These are phyloP conservation scores for Pogonophryne albipinna DNA, from an alignment of 2,797 vertebrate species.

Conservation along the genomic window DNA sequence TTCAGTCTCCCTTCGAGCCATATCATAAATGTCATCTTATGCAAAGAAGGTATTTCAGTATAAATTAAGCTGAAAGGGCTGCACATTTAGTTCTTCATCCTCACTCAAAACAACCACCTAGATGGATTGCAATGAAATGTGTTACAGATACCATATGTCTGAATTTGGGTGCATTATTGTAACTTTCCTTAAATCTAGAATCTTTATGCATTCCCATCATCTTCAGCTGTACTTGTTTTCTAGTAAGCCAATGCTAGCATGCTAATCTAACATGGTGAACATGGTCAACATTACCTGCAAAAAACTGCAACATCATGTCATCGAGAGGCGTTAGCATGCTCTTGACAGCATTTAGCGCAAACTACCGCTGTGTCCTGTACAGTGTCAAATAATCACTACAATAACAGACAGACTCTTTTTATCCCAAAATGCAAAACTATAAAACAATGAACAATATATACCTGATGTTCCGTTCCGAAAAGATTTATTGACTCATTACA, in stretches of 20 bases:
- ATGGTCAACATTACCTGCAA: not conserved
- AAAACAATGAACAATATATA: not conserved
- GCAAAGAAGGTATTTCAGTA: slow-evolving; percentile 72
- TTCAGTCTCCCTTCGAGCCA: slow-evolving; percentile 70
- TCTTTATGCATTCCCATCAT: not conserved
- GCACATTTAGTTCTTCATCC: slow-evolving; percentile 56
- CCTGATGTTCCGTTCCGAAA: not conserved
- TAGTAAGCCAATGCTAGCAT: not conserved
- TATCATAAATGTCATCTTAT: slow-evolving; percentile 84
- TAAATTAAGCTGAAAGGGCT: slow-evolving; percentile 63
- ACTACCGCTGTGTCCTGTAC: not conserved
- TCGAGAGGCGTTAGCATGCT: not conserved
- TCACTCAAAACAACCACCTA: slow-evolving; percentile 3
- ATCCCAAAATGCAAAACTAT: not conserved
- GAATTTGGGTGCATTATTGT: not conserved
- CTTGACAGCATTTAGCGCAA: slow-evolving; percentile 4
- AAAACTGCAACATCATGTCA: not conserved
- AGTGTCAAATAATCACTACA: not conserved
- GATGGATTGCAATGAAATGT: not conserved
- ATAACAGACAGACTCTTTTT: not conserved
- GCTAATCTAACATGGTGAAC: not conserved
- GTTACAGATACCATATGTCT: not conserved
- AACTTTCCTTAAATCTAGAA: not conserved
- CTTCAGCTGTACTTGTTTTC: not conserved
- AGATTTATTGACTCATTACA: not conserved